Base-by-base conservation (phyloP, 2,888 invertebrate genomes). In the Callyntrura sp. region DNA sequence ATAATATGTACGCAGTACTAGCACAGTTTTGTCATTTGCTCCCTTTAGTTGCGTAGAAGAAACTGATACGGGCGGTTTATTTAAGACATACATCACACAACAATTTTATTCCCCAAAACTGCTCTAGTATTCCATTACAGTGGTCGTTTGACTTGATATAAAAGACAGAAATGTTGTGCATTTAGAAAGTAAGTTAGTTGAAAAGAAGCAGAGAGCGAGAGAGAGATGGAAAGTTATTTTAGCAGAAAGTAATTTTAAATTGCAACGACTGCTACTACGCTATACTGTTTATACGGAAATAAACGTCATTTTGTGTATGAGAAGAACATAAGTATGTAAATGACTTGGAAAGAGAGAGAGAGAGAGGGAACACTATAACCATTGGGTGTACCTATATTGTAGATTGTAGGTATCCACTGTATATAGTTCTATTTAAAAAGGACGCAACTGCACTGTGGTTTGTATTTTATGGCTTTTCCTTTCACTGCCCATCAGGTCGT, bases 401-500 rank as follows among this genome's bases (percentile, higher is more conserved):
- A 14, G 28, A 68, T 4, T n/a, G 57, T 9, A 70, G 1, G 12
- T 17, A 9, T 70, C n/a, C 20, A 8, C 17, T 35, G 11, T 73
- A 17, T 12, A 73, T 35, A 35, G 6, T 48, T 73, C 17, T 14
- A 45, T n/a, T 45, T 73, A 1, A n/a, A 48, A 20, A 73, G 45
- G n/a, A 73, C 12, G 8, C 43, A 20, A 48, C 1, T 23, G 81
- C 62, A 45, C 57, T 88, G 88, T 84, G 88, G 88, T 88, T 88
- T 73, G 83, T 88, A 51, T 88, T 88, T 82, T 88, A 88, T 88
- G 48, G 76, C 48, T 88, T 88, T 84, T 83, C 88, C 83, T 88
- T 88, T 88, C 88, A 88, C 51, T 83, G 43, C 83, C 78, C 88
- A 88, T 88, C 88, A 84, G 83, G 88, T 88, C 88, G 83, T 88